These are phyloP conservation scores for Echiichthys vipera DNA, from an alignment of 2,797 vertebrate genomes.

Conservation along the genomic window DNA sequence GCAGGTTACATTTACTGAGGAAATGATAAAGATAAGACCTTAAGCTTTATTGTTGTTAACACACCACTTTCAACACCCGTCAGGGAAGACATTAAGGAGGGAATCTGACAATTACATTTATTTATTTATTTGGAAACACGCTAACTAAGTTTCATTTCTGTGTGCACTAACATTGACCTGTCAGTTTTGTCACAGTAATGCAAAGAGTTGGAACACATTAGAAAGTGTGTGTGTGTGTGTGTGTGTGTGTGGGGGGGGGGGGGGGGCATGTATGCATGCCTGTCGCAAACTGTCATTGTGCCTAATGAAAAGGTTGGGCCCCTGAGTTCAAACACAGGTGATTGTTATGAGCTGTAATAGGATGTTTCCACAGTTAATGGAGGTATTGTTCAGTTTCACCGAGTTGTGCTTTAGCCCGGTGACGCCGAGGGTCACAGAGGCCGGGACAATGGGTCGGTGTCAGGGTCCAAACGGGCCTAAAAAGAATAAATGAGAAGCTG, in stretches of 20 bases:
- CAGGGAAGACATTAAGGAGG: neutral
- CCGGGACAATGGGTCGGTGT: conserved; percentile 7
- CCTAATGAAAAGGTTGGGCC: conserved; percentile 48
- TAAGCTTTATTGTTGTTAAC: neutral
- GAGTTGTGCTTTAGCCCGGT: conserved; percentile 24
- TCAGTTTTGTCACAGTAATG: neutral
- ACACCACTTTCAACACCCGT: neutral
- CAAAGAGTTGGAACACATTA: neutral
- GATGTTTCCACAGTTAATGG: conserved; percentile 47
- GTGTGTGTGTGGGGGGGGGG: neutral
- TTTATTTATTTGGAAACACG: no score
- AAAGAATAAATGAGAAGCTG: conserved; percentile 24
- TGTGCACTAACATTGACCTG: neutral
- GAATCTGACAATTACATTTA: neutral
- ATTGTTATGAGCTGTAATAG: conserved; percentile 40
- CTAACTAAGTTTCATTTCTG: neutral
- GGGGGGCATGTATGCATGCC: conserved; percentile 4
- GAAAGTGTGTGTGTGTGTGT: neutral
- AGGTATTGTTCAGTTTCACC: conserved; percentile 36
- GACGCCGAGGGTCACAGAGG: conserved; percentile 25
- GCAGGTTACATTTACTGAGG: neutral
- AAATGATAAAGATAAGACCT: conserved; percentile 9
- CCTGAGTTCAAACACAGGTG: conserved; percentile 36
- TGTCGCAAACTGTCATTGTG: conserved; percentile 44
- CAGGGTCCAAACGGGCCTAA: neutral